Conservation (phyloP, 1,140 invertebrate species). For the Chlorops oryzae region DNA sequence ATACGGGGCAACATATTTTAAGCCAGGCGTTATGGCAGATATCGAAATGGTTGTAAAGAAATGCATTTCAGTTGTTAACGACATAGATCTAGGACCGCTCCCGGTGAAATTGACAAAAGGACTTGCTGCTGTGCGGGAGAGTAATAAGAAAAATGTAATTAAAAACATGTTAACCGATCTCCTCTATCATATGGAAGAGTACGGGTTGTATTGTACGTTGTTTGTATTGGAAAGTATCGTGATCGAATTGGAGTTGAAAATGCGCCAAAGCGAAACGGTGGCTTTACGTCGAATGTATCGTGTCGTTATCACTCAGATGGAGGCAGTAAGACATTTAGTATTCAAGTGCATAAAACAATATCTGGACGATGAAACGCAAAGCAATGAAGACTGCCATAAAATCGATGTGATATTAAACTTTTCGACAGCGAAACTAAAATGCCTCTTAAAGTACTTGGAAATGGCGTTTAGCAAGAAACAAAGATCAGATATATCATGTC, state of each 20-base stretch:
- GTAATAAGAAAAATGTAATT: conserved; percentile 25
- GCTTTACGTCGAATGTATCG: conserved; percentile 48
- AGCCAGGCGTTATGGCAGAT: too few species aligned
- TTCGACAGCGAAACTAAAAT: conserved; percentile 55
- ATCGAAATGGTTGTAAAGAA: background rate
- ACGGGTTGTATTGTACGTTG: conserved; percentile 57
- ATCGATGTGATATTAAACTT: conserved; percentile 48
- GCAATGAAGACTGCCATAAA: too few species aligned
- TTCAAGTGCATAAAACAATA: conserved; percentile 22
- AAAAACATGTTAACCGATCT: conserved; percentile 40
- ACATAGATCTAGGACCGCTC: conserved; percentile 23
- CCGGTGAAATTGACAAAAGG: conserved; percentile 23
- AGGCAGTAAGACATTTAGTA: conserved; percentile 31
- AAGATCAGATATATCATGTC: conserved; percentile 55
- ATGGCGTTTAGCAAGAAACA: too few species aligned
- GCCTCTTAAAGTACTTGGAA: too few species aligned
- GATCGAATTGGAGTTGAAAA: conserved; percentile 59
- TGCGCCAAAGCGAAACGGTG: conserved; percentile 48
- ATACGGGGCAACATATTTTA: too few species aligned
- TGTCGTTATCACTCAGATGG: conserved; percentile 43
- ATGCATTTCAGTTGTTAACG: conserved; percentile 12
- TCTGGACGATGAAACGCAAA: conserved; percentile 26
- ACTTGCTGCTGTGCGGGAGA: conserved; percentile 12
- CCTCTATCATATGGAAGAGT: conserved; percentile 47
- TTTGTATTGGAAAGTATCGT: conserved; percentile 54